Conservation (phyloP, 2,797 vertebrate genomes). For the Aldrovandia affinis region DNA sequence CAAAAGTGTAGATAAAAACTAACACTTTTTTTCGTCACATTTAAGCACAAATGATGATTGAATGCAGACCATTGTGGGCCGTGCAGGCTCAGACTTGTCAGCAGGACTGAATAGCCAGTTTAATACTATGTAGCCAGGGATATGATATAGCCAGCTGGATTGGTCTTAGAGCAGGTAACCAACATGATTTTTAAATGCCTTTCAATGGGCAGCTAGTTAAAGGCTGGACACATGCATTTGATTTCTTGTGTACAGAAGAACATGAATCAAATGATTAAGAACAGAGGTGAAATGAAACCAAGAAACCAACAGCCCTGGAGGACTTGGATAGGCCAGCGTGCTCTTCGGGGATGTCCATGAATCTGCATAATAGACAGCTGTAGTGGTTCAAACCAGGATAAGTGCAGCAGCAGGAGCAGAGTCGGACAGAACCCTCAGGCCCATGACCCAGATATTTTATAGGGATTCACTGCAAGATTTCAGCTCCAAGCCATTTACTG, state of each 20-base stretch:
- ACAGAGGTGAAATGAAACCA: background rate
- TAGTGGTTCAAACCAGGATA: slow-evolving; percentile 9
- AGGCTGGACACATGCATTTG: background rate
- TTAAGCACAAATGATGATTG: too few relatives aligned
- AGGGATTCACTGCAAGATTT: slow-evolving; percentile 1
- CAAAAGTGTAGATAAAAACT: too few relatives aligned
- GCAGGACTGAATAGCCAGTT: too few relatives aligned
- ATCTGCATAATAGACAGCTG: background rate
- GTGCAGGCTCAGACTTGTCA: too few relatives aligned
- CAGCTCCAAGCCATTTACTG: background rate
- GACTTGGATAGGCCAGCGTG: background rate
- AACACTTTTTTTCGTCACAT: too few relatives aligned
- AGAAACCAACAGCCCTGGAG: background rate
- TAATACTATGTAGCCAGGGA: too few relatives aligned
- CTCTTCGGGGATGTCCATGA: background rate
- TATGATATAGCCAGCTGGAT: too few relatives aligned
- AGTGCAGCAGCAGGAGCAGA: background rate
- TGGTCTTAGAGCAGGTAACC: background rate
- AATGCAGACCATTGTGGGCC: too few relatives aligned
- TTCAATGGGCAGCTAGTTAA: background rate
- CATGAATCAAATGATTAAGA: background rate
- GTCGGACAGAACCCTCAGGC: background rate
- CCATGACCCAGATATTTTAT: background rate
- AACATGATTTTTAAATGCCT: background rate
- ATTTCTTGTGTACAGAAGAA: background rate